phyloP scores from a whole-genome alignment of 2,888 invertebrate species.

The Agrotis puta region DNA sequence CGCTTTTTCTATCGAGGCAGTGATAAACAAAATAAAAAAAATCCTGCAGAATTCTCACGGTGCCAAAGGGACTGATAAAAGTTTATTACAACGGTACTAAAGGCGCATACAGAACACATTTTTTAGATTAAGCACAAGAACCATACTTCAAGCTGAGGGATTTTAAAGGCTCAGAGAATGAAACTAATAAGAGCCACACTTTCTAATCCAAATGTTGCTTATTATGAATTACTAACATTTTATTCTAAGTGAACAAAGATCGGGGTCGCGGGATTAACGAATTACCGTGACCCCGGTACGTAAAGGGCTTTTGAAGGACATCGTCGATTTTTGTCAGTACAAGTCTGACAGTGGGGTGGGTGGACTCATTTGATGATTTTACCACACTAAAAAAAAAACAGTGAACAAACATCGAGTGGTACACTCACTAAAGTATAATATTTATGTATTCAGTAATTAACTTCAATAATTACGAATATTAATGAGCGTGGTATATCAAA shows the following conservation, averaged over 20 bases:
- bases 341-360: too few species aligned
- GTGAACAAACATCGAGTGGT: constrained; percentile 33
- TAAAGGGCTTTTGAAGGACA: too few species aligned
- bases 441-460: constrained; percentile 40
- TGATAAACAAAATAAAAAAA: constrained; percentile 52
- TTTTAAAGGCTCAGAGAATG: constrained; percentile 1
- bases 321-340: too few species aligned
- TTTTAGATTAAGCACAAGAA: background rate
- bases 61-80: constrained; percentile 43
- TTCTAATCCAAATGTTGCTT: constrained; percentile 2
- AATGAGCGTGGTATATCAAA: constrained; percentile 51
- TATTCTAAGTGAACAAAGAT: constrained; percentile 29
- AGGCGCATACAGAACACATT: constrained; percentile 28
- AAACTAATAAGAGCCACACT: constrained; percentile 3
- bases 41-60: constrained; percentile 26
- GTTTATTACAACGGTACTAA: constrained; percentile 35
- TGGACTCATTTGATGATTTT: too few species aligned
- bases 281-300: too few species aligned
- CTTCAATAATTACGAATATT: constrained; percentile 55
- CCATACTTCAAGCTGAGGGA: constrained; percentile 7
- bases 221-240: constrained; percentile 2
- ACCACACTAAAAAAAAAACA: too few species aligned
- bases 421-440: constrained; percentile 15
- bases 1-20: constrained; percentile 21
- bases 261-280: too few species aligned